Evolutionary conservation across 2,113 vertebrate species (phyloP).

Genomic region (Saguinus imperator): DNA sequence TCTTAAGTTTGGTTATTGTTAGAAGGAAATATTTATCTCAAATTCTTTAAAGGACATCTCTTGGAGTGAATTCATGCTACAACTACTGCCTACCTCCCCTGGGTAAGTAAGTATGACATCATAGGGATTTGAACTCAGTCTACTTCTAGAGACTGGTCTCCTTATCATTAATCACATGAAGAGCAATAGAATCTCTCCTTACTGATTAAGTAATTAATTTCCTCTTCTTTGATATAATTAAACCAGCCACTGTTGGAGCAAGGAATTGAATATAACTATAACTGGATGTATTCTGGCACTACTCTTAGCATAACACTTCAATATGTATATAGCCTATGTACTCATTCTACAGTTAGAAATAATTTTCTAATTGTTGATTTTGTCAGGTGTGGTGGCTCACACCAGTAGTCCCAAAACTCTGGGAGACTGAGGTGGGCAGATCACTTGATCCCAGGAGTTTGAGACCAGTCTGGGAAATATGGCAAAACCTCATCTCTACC

Average conservation of each 20-base stretch:
- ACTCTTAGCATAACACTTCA: background rate
- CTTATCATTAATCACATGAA: background rate
- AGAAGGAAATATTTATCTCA: background rate
- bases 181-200: background rate
- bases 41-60: background rate
- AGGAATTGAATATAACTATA: background rate
- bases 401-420: too few relatives aligned
- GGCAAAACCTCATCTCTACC: too few relatives aligned
- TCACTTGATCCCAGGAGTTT: too few relatives aligned
- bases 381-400: background rate
- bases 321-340: background rate
- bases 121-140: background rate
- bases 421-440: too few relatives aligned
- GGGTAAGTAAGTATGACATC: background rate
- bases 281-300: background rate
- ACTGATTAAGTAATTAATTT: background rate
- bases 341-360: conserved; percentile 6
- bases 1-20: background rate
- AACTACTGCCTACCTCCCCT: background rate
- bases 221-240: background rate
- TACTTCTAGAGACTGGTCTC: background rate
- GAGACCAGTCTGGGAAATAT: too few relatives aligned
- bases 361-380: background rate
- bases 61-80: background rate
- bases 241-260: background rate